Conservation (phyloP, 64 coral and sea anemone genomes). For the Dendronephthya gigantea region DNA sequence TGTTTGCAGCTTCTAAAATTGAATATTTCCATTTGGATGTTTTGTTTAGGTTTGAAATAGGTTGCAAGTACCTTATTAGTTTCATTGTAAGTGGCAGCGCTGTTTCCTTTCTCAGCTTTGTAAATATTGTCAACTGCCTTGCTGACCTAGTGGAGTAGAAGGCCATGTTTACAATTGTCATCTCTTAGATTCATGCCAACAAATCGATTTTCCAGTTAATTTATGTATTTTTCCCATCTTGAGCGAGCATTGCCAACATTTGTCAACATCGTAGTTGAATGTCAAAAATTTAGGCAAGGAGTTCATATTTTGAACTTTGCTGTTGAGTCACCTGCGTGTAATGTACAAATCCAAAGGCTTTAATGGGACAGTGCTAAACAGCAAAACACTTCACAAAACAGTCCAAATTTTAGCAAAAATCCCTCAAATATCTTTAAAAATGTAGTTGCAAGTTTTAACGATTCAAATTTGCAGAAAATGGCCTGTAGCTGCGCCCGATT, state of each 20-base stretch:
- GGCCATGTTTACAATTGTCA: background rate
- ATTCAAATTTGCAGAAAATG: too few relatives aligned
- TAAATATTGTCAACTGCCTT: background rate
- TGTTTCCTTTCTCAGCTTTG: background rate
- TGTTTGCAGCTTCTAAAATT: constrained; percentile 39
- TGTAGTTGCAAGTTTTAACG: too few relatives aligned
- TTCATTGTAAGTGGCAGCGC: background rate
- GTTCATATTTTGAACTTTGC: too few relatives aligned
- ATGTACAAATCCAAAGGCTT: too few relatives aligned
- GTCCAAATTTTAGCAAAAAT: too few relatives aligned
- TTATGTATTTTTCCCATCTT: constrained; percentile 30
- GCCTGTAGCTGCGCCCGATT: too few relatives aligned
- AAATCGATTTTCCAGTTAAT: constrained; percentile 14
- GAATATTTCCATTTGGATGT: constrained; percentile 19
- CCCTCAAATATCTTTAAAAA: too few relatives aligned
- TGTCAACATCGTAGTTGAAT: too few relatives aligned
- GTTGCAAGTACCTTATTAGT: background rate
- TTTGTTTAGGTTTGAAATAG: background rate
- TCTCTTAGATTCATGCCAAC: background rate
- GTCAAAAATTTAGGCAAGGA: too few relatives aligned
- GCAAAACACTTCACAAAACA: too few relatives aligned
- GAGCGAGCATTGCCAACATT: background rate
- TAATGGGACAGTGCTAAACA: too few relatives aligned
- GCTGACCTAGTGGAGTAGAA: background rate
- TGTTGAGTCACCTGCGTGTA: too few relatives aligned